phyloP scores from a whole-genome alignment of 2,113 vertebrate genomes.

The Zosterops japonicus region DNA sequence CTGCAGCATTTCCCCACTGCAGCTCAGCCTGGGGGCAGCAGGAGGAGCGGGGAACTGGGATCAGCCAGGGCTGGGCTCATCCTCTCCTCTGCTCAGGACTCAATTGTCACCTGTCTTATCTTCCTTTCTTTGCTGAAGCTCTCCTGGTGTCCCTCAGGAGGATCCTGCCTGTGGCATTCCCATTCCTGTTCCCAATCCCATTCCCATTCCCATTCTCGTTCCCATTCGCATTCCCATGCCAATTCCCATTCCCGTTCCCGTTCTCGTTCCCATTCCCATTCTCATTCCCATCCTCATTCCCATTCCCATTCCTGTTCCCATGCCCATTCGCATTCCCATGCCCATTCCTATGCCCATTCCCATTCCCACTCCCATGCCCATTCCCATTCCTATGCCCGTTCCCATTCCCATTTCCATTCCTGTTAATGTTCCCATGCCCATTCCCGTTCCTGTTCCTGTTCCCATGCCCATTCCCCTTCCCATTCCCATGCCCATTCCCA shows the following conservation, averaged over 20 bases:
- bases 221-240: neutral
- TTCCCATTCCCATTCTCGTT: neutral
- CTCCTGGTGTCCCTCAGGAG: neutral
- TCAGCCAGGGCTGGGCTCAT: neutral
- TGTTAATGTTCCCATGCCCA: neutral
- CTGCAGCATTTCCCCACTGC: neutral
- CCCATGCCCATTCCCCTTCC: neutral
- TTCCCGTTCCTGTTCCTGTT: neutral
- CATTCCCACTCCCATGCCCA: neutral
- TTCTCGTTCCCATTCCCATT: neutral
- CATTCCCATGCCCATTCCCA: neutral
- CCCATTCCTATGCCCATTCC: neutral
- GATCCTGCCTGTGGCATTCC: neutral
- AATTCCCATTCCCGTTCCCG: neutral
- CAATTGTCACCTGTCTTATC: neutral
- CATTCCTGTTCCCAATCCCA: neutral
- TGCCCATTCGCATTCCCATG: neutral
- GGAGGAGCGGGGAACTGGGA: neutral
- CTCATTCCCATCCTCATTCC: neutral
- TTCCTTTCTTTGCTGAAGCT: neutral
- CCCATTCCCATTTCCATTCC: neutral
- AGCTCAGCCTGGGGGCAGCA: neutral
- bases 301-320: neutral
- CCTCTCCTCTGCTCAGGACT: neutral
- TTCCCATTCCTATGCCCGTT: neutral